These are phyloP conservation scores for Machimus rusticus DNA, from an alignment of 2,888 invertebrate genomes.

Conservation along the genomic window DNA sequence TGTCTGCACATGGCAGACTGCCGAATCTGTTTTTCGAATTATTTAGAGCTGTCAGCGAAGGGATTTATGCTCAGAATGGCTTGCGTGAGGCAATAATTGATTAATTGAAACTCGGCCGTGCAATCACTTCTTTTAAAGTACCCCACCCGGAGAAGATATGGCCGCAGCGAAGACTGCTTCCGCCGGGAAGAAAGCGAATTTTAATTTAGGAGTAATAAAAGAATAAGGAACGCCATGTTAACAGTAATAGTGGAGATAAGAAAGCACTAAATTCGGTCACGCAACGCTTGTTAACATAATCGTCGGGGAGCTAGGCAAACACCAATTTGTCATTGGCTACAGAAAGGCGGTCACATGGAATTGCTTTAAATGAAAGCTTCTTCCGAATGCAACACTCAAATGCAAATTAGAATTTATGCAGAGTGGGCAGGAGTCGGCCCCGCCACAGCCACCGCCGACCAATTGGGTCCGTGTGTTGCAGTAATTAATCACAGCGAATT, in stretches of 20 bases:
- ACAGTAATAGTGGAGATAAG: slow-evolving; percentile 34
- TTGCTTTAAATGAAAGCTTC: slow-evolving; percentile 46
- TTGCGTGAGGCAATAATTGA: neutral
- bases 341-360: slow-evolving; percentile 46
- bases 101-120: neutral
- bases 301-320: slow-evolving; percentile 22
- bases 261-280: slow-evolving; percentile 33
- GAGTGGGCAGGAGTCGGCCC: neutral
- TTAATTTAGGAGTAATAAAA: slow-evolving; percentile 4
- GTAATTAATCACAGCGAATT: slow-evolving; percentile 45
- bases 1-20: neutral
- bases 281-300: slow-evolving; percentile 40
- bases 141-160: neutral
- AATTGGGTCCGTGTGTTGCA: slow-evolving; percentile 45
- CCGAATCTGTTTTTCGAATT: neutral
- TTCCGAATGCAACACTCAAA: slow-evolving; percentile 46
- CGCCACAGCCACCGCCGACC: slow-evolving; percentile 2
- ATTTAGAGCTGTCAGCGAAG: neutral
- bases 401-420: slow-evolving; percentile 45
- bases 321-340: slow-evolving; percentile 40
- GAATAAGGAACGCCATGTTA: slow-evolving; percentile 36
- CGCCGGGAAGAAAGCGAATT: neutral
- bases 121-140: neutral
- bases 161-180: neutral
- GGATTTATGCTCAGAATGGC: neutral